A percentile compares a stretch with the other conserved stretches of the same genome.
Conservation (phyloP, 2,888 invertebrate species). For the Rhaphigaster nebulosa region DNA sequence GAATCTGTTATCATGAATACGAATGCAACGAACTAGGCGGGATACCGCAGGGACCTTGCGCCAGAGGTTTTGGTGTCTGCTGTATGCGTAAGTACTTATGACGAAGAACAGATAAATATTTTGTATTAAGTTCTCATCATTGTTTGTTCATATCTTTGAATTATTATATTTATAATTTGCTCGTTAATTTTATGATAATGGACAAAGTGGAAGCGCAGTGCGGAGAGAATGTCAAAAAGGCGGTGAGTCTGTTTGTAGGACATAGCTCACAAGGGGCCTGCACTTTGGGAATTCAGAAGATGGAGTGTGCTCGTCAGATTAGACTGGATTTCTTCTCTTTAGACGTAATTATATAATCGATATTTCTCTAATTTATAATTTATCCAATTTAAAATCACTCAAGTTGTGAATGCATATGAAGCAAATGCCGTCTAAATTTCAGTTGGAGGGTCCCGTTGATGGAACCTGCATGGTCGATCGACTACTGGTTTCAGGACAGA, state of each 20-base stretch:
- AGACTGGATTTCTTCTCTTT: conserved; percentile 79
- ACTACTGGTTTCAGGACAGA: conserved; percentile 80
- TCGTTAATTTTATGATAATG: background rate
- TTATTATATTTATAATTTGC: background rate
- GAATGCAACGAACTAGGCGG: conserved; percentile 78
- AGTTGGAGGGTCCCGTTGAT: conserved; percentile 78
- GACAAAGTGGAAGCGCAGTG: conserved; percentile 77
- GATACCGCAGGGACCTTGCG: conserved; percentile 77
- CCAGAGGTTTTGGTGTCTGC: conserved; percentile 81
- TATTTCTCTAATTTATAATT: background rate
- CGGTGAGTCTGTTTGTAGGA: conserved; percentile 81
- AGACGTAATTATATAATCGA: conserved; percentile 72
- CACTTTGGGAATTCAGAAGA: conserved; percentile 75
- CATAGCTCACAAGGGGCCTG: conserved; percentile 78
- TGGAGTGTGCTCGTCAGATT: conserved; percentile 76
- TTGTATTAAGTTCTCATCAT: background rate
- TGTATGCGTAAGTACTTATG: conserved; percentile 78
- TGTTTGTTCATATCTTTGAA: background rate
- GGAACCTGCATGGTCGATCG: conserved; percentile 80
- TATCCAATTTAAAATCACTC: background rate
- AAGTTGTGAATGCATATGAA: background rate
- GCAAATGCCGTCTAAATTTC: conserved; percentile 63
- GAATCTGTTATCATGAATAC: conserved; percentile 78
- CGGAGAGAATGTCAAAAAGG: conserved; percentile 75
- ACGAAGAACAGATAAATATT: background rate